Evolutionary conservation across 2,888 invertebrate species (phyloP), one percentile per base, ranked within the genome.

Genomic region (Liposcelis brunnea): DNA sequence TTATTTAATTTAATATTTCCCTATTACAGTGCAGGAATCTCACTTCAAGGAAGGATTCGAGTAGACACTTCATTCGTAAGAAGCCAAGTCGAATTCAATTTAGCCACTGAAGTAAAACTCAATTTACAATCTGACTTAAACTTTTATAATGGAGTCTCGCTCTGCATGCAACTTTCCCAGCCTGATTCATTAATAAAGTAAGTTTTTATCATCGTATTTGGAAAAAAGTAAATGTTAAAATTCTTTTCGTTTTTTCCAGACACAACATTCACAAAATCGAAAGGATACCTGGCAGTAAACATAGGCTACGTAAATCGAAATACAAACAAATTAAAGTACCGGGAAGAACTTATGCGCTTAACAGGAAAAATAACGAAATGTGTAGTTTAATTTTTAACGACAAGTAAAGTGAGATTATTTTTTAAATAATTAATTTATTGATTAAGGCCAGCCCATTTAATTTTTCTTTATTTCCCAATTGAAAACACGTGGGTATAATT

Each of bases 341-440:
- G 4, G 81, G 79, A n/a, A 69, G 66, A 49, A 82, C 84, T 0
- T 82, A 80, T 58, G 73, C 75, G 15, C 68, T 86, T 34, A 83
- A 84, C 59, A 69, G 70, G 52, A 81, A 81, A 59, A 86, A 85
- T 61, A 80, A 79, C 58, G 75, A 80, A 58, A 80, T 82, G 75
- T 86, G 85, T 58, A 58, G 59, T 48, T 50, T 53, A 21, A 61
- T 64, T 58, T 58, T 59, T 49, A 54, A 55, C n/a, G 42, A 50
- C 51, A 11, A 42, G 10, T 42, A 38, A 35, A 43, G 15, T 42
- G 15, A 42, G 12, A 42, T 45, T n/a, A 2, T 42, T 40, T 33
- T 26, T 26, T 26, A 26, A 26, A 26, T 6, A 26, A 8, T 8
- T n/a, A n/a, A n/a, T n/a, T n/a, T n/a, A n/a, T n/a, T n/a, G n/a